phyloP scores from a whole-genome alignment of 2,888 invertebrate genomes.

The Apodemia zela region DNA sequence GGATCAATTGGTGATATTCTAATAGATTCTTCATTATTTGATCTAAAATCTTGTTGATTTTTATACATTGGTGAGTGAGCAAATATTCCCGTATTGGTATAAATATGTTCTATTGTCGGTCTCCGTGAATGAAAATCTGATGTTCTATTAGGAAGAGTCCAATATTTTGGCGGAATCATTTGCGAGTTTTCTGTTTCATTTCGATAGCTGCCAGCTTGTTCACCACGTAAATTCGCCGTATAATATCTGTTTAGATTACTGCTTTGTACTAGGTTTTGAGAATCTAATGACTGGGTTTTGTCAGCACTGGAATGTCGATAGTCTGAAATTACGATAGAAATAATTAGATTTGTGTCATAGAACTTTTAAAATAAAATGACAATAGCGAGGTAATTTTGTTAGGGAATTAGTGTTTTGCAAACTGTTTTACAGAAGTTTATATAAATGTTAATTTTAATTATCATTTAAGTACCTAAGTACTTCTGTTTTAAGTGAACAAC shows the following conservation, averaged over 20 bases:
- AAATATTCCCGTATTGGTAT: background rate
- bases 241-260: slow-evolving; percentile 50
- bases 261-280: slow-evolving; percentile 46
- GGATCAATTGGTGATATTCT: slow-evolving; percentile 86
- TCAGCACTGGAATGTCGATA: slow-evolving; percentile 84
- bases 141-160: slow-evolving; percentile 79
- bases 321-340: slow-evolving; percentile 60
- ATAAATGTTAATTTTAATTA: background rate
- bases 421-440: background rate
- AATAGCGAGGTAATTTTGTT: slow-evolving; percentile 1
- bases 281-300: slow-evolving; percentile 59
- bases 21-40: slow-evolving; percentile 59
- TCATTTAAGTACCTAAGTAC: background rate
- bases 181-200: slow-evolving; percentile 47
- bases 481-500: background rate
- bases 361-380: background rate
- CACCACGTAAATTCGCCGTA: slow-evolving; percentile 60
- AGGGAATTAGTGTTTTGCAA: background rate
- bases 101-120: slow-evolving; percentile 24
- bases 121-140: slow-evolving; percentile 39
- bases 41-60: background rate
- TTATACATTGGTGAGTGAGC: background rate
- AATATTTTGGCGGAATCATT: slow-evolving; percentile 63
- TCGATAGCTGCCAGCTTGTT: slow-evolving; percentile 56
- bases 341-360: background rate